Evolutionary conservation across 2,113 vertebrate genomes (phyloP).

Genomic region (Arvicanthis niloticus): DNA sequence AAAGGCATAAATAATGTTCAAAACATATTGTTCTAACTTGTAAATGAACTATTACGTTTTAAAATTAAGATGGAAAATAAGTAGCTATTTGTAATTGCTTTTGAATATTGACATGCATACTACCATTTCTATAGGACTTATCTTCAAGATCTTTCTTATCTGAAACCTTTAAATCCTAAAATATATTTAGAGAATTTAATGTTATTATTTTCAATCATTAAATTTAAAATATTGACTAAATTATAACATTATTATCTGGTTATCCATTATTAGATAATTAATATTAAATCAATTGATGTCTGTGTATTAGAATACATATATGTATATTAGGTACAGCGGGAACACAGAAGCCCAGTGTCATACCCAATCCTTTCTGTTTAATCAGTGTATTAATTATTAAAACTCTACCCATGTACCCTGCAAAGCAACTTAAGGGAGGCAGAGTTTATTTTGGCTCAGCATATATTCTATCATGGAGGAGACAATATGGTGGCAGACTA

Average conservation of each 20-base stretch:
- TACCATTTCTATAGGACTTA: background rate
- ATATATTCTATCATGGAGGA: too few relatives aligned
- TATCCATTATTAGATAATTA: background rate
- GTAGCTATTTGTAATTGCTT: background rate
- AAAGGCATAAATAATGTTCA: background rate
- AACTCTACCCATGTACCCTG: background rate
- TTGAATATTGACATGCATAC: background rate
- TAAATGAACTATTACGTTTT: background rate
- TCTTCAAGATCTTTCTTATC: background rate
- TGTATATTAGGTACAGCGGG: background rate
- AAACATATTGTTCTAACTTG: background rate
- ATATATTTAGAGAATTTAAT: background rate
- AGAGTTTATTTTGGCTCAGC: background rate
- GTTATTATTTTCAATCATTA: background rate
- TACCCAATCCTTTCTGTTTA: background rate
- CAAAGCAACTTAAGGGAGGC: background rate
- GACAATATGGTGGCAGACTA: background rate
- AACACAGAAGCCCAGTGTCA: background rate
- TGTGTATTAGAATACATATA: background rate
- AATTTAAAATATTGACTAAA: too few relatives aligned
- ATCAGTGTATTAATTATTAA: background rate
- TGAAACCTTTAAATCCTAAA: too few relatives aligned
- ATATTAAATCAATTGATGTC: background rate
- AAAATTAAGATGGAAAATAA: background rate
- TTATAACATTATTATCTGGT: too few relatives aligned